Percentiles rank a stretch among this genome's conserved stretches.
These are phyloP conservation scores for Planiliza haematocheilus DNA, from an alignment of 2,113 vertebrate species.

Conservation along the genomic window DNA sequence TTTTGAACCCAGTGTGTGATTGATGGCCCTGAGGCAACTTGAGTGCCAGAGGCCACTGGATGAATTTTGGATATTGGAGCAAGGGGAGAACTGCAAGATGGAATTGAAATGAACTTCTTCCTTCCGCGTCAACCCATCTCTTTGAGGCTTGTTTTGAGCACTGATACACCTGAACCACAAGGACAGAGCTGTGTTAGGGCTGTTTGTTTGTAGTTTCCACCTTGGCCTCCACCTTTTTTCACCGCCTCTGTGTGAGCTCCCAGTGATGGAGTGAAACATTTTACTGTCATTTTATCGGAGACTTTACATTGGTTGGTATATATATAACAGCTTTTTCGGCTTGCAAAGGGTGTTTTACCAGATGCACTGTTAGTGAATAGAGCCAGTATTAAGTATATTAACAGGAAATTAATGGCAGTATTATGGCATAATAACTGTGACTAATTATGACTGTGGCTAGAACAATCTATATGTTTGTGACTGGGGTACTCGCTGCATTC, in stretches of 20 bases:
- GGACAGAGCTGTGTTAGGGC: not conserved
- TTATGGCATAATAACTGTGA: not conserved
- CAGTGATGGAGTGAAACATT: not conserved
- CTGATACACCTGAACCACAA: not conserved
- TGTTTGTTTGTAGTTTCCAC: not conserved
- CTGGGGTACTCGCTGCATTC: not conserved
- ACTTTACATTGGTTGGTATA: not conserved
- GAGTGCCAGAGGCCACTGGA: not conserved
- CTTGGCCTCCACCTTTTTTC: no score
- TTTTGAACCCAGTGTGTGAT: not conserved
- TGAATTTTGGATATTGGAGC: not conserved
- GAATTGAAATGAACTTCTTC: not conserved
- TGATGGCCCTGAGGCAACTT: not conserved
- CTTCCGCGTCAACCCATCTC: not conserved
- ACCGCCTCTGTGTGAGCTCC: not conserved
- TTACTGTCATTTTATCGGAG: not conserved
- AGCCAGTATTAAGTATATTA: no score
- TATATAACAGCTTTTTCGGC: no score
- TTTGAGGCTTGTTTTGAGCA: not conserved
- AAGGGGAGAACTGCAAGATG: not conserved
- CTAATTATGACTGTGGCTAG: not conserved
- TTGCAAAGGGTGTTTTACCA: no score
- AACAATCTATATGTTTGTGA: not conserved
- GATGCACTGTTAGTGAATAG: no score
- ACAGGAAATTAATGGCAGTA: no score